A percentile compares a stretch with the other conserved stretches of the same genome.
phyloP scores from a whole-genome alignment of 1,140 invertebrate genomes.

The Drosophila baimaii region DNA sequence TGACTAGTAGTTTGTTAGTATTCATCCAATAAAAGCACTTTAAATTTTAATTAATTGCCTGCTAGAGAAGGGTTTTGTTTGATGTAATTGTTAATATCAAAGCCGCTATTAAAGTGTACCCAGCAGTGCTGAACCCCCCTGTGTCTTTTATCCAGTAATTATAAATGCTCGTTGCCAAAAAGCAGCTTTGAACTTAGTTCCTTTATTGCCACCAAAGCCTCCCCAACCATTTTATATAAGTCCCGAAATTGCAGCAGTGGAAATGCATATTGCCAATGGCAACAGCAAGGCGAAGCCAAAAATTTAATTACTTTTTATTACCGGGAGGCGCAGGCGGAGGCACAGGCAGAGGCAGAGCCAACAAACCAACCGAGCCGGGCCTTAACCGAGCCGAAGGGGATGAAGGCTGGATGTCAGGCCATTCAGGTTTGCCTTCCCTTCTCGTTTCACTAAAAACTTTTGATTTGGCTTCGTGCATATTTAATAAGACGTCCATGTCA shows the following conservation, averaged over 20 bases:
- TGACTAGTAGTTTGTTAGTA: not conserved
- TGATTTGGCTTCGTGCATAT: conserved; percentile 65
- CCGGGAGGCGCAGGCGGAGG: conserved; percentile 17
- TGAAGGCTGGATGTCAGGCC: conserved; percentile 37
- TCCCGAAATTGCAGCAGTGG: conserved; percentile 37
- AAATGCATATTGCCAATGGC: conserved; percentile 53
- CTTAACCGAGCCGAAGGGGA: conserved; percentile 23
- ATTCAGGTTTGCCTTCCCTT: conserved; percentile 15
- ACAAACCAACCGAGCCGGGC: conserved; percentile 19
- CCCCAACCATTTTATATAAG: conserved; percentile 21
- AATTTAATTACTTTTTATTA: conserved; percentile 79
- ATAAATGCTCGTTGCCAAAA: conserved; percentile 30
- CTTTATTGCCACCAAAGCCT: conserved; percentile 11
- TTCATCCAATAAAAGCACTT: too few relatives aligned
- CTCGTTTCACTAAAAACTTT: conserved; percentile 55
- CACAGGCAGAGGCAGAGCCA: conserved; percentile 28
- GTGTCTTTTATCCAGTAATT: conserved; percentile 22
- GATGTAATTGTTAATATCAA: conserved; percentile 5
- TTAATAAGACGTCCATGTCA: conserved; percentile 75
- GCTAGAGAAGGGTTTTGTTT: not conserved
- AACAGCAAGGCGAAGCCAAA: conserved; percentile 50
- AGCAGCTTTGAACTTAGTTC: conserved; percentile 35
- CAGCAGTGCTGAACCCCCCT: not conserved
- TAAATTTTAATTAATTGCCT: not conserved
- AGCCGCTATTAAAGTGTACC: not conserved